phyloP scores from a whole-genome alignment of 2,797 vertebrate species.

The Chrysocyon brachyurus region DNA sequence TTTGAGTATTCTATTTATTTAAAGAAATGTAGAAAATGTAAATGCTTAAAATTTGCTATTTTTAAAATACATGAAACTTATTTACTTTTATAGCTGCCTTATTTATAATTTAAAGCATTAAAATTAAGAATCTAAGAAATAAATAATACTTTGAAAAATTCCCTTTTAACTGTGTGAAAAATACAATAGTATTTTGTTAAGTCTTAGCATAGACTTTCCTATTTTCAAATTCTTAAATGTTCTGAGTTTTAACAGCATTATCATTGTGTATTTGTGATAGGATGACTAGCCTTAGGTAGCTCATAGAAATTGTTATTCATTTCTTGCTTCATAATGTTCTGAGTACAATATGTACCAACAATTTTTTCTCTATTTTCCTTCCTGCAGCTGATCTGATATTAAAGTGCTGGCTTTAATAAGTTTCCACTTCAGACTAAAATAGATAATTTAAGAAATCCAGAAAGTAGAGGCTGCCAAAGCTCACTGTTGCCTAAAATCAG shows the following conservation, averaged over 20 bases:
- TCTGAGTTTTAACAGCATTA: background rate
- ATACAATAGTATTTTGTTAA: background rate
- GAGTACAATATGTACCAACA: slow-evolving; percentile 68
- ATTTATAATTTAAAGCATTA: background rate
- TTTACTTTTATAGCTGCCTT: background rate
- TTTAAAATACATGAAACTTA: background rate
- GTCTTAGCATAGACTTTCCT: background rate
- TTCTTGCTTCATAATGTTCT: slow-evolving; percentile 48
- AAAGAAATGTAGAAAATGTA: background rate
- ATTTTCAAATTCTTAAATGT: background rate
- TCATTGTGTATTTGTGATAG: slow-evolving; percentile 2
- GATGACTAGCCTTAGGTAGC: background rate
- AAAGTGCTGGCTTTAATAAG: slow-evolving; percentile 72
- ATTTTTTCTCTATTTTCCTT: slow-evolving; percentile 79
- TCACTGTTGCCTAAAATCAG: slow-evolving; percentile 47
- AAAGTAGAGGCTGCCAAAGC: slow-evolving; percentile 64
- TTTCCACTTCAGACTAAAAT: slow-evolving; percentile 81
- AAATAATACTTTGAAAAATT: background rate
- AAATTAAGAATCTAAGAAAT: slow-evolving; percentile 3
- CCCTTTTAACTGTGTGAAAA: background rate
- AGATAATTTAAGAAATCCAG: slow-evolving; percentile 75
- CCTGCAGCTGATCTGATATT: slow-evolving; percentile 73
- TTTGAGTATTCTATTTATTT: background rate
- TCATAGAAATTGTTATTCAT: slow-evolving; percentile 20
- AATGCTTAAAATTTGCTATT: background rate